A percentile compares a stretch with the other conserved stretches of the same genome.
These are phyloP conservation scores for Psephotus haematonotus DNA, from an alignment of 2,113 vertebrate species.

Conservation along the genomic window DNA sequence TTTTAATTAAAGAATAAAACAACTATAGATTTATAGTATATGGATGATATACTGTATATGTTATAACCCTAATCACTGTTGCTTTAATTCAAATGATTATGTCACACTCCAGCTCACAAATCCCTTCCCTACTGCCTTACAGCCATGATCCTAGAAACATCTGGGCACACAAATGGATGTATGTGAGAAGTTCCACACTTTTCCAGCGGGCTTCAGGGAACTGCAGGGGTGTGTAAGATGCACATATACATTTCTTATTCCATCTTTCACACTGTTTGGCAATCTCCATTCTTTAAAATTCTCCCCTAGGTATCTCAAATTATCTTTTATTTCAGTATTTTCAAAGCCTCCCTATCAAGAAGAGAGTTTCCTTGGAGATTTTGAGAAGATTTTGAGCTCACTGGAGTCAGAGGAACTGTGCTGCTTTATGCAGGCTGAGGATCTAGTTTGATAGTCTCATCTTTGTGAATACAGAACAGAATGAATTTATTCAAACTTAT, in stretches of 20 bases:
- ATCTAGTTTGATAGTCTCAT: not conserved
- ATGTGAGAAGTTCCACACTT: not conserved
- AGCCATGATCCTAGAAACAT: not conserved
- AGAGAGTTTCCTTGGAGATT: slow-evolving; percentile 39
- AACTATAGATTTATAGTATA: not conserved
- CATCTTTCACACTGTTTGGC: not conserved
- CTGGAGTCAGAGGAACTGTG: not conserved
- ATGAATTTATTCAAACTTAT: slow-evolving; percentile 43
- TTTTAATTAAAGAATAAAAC: slow-evolving; percentile 8
- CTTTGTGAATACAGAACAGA: slow-evolving; percentile 19
- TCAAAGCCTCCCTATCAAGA: slow-evolving; percentile 25
- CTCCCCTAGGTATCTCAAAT: not conserved
- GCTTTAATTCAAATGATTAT: not conserved
- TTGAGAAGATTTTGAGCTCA: slow-evolving; percentile 7
- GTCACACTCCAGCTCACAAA: not conserved
- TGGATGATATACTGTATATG: not conserved
- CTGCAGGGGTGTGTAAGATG: not conserved
- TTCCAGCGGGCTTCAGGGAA: not conserved
- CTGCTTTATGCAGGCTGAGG: slow-evolving; percentile 11
- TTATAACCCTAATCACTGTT: not conserved
- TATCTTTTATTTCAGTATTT: slow-evolving; percentile 51
- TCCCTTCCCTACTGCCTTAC: not conserved
- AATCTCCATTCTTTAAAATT: not conserved
- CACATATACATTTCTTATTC: not conserved
- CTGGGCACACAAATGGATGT: not conserved